Evolutionary conservation across 2,888 invertebrate species (phyloP), one percentile per base, ranked within the genome.

Genomic region (Pseudococcus longispinus): DNA sequence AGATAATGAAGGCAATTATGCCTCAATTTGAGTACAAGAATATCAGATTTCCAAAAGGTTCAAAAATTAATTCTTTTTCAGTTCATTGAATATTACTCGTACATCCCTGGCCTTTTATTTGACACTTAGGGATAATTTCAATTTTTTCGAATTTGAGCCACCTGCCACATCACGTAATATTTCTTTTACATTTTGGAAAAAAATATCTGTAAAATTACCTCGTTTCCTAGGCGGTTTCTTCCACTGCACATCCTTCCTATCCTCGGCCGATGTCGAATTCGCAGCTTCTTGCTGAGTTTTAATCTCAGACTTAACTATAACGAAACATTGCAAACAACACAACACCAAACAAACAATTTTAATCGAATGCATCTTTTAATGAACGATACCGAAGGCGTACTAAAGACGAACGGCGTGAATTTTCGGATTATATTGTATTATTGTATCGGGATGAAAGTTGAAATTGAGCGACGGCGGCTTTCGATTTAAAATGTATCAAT

Each of bases 381-480:
- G 32, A 80, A 80, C 42, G 77, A 42, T 80, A 80, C 13, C 42
- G 11, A 20, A 29, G 42, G 37, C 23, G 37, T 37, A 80, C 77
- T 80, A 80, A 42, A n/a, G 77, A 80, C 37, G 20, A 80, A 42
- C 42, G 20, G 77, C 42, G 77, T 42, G 11, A 80, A 80, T 80
- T 80, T 80, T 80, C 77, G 77, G 77, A 80, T 80, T 80, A 80
- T 80, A 80, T 80, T 42, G 37, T 42, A 80, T 42, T 80, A 42
- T 80, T 29, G 29, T 29, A 29, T 70, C 77, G 23, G n/a, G 77
- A 80, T 20, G 77, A 80, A 80, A 80, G 77, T 80, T 80, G 77
- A 80, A 80, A 80, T 80, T 20, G 77, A 42, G 20, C 42, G 55
- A n/a, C n/a, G 60, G 60, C 23, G n/a, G 77, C 77, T 80, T 80